Percentiles rank a stretch among this genome's conserved stretches.
Conservation (phyloP, 2,888 invertebrate genomes). For the Byasa hedistus region DNA sequence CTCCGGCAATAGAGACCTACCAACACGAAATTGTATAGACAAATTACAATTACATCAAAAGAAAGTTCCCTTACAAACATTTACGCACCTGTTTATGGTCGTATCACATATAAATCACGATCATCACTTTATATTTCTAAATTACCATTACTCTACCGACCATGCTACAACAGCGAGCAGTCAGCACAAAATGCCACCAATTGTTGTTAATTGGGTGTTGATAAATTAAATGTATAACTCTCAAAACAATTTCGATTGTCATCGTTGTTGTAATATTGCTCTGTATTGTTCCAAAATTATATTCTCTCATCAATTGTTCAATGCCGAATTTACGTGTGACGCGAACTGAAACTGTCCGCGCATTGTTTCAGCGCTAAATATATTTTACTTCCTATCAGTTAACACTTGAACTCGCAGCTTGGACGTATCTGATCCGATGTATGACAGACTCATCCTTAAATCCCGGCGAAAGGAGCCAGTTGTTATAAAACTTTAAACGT, state of each 20-base stretch:
- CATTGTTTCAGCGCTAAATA: neutral
- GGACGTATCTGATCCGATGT: too few relatives aligned
- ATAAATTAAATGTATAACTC: slow-evolving; percentile 15
- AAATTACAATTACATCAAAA: neutral
- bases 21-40: too few relatives aligned
- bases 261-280: slow-evolving; percentile 10
- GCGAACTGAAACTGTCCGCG: neutral
- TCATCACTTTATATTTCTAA: slow-evolving; percentile 10
- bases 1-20: too few relatives aligned
- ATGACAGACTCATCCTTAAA: too few relatives aligned
- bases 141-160: neutral
- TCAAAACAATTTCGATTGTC: slow-evolving; percentile 23
- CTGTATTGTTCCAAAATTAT: slow-evolving; percentile 19
- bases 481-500: too few relatives aligned
- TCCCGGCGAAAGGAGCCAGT: too few relatives aligned
- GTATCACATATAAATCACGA: neutral
- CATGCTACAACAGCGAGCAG: slow-evolving; percentile 14
- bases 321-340: slow-evolving; percentile 1
- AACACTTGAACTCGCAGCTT: too few relatives aligned
- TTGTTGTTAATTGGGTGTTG: slow-evolving; percentile 27
- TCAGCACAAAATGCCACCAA: slow-evolving; percentile 16
- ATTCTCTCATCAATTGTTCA: slow-evolving; percentile 23
- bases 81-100: slow-evolving; percentile 17
- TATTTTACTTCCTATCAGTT: too few relatives aligned
- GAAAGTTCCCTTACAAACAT: neutral